Evolutionary conservation across 2,888 invertebrate species (phyloP), one percentile per base, ranked within the genome.

Genomic region (Epinotia brunnichana): DNA sequence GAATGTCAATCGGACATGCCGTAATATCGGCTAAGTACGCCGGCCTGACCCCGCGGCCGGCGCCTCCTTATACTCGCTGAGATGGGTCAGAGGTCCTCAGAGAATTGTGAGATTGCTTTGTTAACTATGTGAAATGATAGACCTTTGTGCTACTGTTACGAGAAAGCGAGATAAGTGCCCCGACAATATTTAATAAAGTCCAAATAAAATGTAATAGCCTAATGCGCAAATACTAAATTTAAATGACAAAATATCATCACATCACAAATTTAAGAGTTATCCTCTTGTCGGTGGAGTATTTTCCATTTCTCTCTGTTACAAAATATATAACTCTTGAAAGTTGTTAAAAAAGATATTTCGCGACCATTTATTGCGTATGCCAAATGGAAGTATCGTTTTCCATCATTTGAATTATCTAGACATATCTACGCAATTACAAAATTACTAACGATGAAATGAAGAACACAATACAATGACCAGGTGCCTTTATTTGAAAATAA

Each of bases 11-110:
- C 69, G 53, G 69, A 63, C 69, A 73, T 59, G 68, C 57, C 63
- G 62, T 73, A 69, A 73, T 73, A 73, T 63, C 69, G 73, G 51
- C 17, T 63, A 73, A 69, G 72, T 57, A 73, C 63, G 56, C 56
- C 63, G 54, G 41, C 62, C 41, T 48, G 56, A 54, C 60, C 66
- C 57, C 53, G 41, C 53, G 41, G 59, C 64, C 17, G 41, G 41
- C 54, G 53, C 44, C 51, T 56, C 41, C 56, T 44, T 59, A 48
- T 48, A 59, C 63, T 54, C 56, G 35, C 72, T 48, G 56, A 68
- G 61, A 68, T 72, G 67, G 72, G 72, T 72, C 67, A 67, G 56
- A 48, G 61, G 61, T 61, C 72, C 67, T 61, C 39, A 5, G 72
- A 56, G 72, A 48, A 72, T 62, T 72, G 67, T 68, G 61, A 62